A percentile compares a stretch with the other conserved stretches of the same genome.
These are phyloP conservation scores for Osmoderma eremita DNA, from an alignment of 2,888 invertebrate species.

Conservation along the genomic window DNA sequence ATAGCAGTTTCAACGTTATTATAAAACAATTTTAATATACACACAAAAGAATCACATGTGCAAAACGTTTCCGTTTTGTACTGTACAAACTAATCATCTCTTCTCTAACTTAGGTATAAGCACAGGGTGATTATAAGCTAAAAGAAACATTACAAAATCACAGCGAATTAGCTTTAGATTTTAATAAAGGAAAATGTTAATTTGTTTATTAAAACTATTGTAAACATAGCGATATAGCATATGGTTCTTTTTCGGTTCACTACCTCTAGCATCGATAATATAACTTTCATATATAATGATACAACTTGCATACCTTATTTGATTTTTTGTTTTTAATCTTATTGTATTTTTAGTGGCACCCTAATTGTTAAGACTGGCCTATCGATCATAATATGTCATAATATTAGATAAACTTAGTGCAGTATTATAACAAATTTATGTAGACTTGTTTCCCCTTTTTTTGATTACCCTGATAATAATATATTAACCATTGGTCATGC, in stretches of 20 bases:
- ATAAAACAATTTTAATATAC: slow-evolving; percentile 12
- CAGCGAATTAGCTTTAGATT: slow-evolving; percentile 57
- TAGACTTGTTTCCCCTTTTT: slow-evolving; percentile 17
- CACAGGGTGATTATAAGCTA: slow-evolving; percentile 57
- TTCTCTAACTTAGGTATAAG: slow-evolving; percentile 46
- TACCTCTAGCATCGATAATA: slow-evolving; percentile 32
- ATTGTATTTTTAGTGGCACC: background rate
- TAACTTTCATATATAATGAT: slow-evolving; percentile 3
- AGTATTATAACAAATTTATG: slow-evolving; percentile 43
- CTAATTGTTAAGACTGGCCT: slow-evolving; percentile 47
- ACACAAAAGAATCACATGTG: background rate
- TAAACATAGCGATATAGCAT: slow-evolving; percentile 33
- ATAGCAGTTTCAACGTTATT: background rate
- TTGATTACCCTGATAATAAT: slow-evolving; percentile 33
- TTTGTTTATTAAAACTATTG: slow-evolving; percentile 33
- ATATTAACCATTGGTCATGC: background rate
- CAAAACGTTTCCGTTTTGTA: slow-evolving; percentile 16
- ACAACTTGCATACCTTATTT: slow-evolving; percentile 8
- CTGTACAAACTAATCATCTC: slow-evolving; percentile 16
- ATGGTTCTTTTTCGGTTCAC: slow-evolving; percentile 34
- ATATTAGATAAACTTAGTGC: slow-evolving; percentile 41
- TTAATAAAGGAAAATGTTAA: slow-evolving; percentile 23
- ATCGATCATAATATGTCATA: slow-evolving; percentile 34
- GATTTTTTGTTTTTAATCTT: slow-evolving; percentile 38
- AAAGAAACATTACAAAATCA: slow-evolving; percentile 45